Evolutionary conservation across 2,113 vertebrate genomes (phyloP), one percentile per base, ranked within the genome.

Genomic region (Dissostichus mawsoni): DNA sequence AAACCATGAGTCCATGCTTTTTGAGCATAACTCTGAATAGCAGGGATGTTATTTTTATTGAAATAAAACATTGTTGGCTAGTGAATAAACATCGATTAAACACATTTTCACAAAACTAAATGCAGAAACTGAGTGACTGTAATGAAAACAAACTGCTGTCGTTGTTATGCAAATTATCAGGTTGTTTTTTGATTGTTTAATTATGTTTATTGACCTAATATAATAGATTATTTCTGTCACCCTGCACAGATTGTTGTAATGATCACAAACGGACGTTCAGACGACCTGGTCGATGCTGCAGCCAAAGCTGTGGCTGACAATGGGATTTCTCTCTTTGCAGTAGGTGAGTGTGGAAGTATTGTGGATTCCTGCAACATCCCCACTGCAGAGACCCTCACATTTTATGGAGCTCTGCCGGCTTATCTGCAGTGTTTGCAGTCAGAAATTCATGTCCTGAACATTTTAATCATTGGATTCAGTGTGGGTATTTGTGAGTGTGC

Each of bases 301-400:
- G 96, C 94, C 29, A 88, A 0, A 23, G 62, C 73, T 8, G 92
- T 96, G 13, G 89, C 90, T 45, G 94, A 97, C 72, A 63, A 13
- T 2, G 97, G 96, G 0, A 95, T 97, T 69, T 96, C 96, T 0
- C 90, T 97, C 36, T 97, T 94, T 89, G 95, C 96, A 80, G 93
- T 98, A 50, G 97, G 97, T 98, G 94, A 3, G 93, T 77, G 62
- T 69, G 45, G 55, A 80, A 36, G 62, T 69, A 78, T 89, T 90
- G 70, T 82, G 71, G 82, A 89, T 92, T 90, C 76, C 69, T 36
- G 59, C 52, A 53, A 73, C 86, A 70, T 80, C 77, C 67, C 77
- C 78, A 72, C 85, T 86, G 81, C 89, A 80, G 84, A 45, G n/a
- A 48, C 48, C 56, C 16, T 75, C 44, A 53, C 79, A 87, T 90